Conservation (phyloP, 2,888 invertebrate genomes). For the Oscheius sp. region DNA sequence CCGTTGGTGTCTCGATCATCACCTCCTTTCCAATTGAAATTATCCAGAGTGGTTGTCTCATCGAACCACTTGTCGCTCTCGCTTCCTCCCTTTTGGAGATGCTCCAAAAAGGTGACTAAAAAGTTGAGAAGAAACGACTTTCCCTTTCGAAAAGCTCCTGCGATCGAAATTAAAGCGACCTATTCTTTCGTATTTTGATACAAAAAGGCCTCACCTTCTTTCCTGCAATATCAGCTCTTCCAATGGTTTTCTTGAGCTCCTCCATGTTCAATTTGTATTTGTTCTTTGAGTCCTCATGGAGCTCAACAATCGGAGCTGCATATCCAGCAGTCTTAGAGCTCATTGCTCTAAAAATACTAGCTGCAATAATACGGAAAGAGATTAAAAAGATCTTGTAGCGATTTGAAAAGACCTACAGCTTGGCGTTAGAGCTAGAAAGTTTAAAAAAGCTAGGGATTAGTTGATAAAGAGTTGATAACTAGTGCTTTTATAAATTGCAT, state of each 20-base stretch:
- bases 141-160: constrained; percentile 66
- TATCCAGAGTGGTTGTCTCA: constrained; percentile 42
- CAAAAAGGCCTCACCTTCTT: constrained; percentile 59
- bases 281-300: constrained; percentile 2
- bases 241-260: constrained; percentile 5
- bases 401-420: too few relatives aligned
- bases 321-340: too few relatives aligned
- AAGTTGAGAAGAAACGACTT: constrained; percentile 79
- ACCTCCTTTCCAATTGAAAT: constrained; percentile 30
- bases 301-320: constrained; percentile 6
- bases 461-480: too few relatives aligned
- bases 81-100: constrained; percentile 76
- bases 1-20: constrained; percentile 75
- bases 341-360: too few relatives aligned
- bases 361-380: too few relatives aligned
- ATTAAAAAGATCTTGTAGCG: too few relatives aligned
- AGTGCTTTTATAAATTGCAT: too few relatives aligned
- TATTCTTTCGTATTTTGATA: constrained; percentile 71
- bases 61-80: too few relatives aligned
- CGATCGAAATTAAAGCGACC: constrained; percentile 91
- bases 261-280: neutral
- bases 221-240: constrained; percentile 35
- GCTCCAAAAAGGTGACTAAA: constrained; percentile 89
- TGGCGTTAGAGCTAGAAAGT: too few relatives aligned
- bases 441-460: too few relatives aligned